Evolutionary conservation across 1,140 invertebrate species (phyloP), one percentile per base, ranked within the genome.

Genomic region (Bombus turneri): DNA sequence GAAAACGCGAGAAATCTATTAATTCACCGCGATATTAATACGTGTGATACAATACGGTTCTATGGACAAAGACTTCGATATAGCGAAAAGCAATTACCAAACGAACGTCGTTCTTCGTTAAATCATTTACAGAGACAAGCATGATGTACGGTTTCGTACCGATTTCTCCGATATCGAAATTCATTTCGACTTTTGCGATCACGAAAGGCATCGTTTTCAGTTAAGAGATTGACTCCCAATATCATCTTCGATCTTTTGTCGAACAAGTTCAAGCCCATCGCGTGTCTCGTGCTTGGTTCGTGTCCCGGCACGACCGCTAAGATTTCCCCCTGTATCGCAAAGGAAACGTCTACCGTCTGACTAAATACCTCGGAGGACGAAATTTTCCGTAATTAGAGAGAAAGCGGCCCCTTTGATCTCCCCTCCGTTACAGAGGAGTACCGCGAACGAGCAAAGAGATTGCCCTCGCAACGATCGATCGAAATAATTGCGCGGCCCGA

Each of bases 311-410:
- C 41, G 31, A 22, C n/a, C 13, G 8, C 39, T 10, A 79, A 83
- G 75, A 71, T 79, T 53, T 59, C 28, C 10, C 31, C 62, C 8
- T 34, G 53, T 47, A 43, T 62, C 22, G 53, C 53, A 37, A 47
- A 43, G 83, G 83, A 85, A 80, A 80, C 83, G 76, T 83, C 73
- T 68, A 28, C 28, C 59, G 74, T 47, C 76, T 53, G 41, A 34
- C 83, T 85, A 85, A 85, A 85, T 85, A 80, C 73, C 83, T 72
- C 68, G 3, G 68, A 85, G 53, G 68, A 73, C 77, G 83, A 85
- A 85, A 85, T 85, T 85, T 85, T 80, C 83, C 83, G 83, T 85
- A 85, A 85, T 85, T 85, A 85, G 83, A 85, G 83, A 53, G 83
- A 80, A 80, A 73, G 72, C 68, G 39, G 66, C 77, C 68, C 43